A percentile compares a stretch with the other conserved stretches of the same genome.
phyloP scores from a whole-genome alignment of 1,140 invertebrate genomes.

The Drosophila prosaltans region DNA sequence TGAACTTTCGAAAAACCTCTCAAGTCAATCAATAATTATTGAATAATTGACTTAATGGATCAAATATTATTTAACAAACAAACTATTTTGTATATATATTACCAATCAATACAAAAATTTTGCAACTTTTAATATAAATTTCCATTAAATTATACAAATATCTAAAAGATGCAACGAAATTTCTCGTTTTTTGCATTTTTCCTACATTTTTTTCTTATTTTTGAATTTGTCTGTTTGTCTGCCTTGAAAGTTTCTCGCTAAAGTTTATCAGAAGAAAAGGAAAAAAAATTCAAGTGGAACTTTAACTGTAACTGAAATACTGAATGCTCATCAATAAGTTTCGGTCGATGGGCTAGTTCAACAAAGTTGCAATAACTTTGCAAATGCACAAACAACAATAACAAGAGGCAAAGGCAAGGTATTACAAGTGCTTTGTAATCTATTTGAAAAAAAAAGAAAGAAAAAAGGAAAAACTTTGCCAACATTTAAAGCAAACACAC shows the following conservation, averaged over 20 bases:
- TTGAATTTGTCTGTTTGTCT: conserved; percentile 1
- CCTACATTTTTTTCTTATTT: neutral
- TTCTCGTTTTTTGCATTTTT: neutral
- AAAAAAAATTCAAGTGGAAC: conserved; percentile 15
- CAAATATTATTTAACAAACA: too few species aligned
- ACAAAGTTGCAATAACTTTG: conserved; percentile 76
- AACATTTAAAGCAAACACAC: conserved; percentile 39
- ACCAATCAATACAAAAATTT: too few species aligned
- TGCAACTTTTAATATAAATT: neutral
- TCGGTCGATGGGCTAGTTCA: conserved; percentile 48
- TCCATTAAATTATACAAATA: neutral
- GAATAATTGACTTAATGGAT: neutral
- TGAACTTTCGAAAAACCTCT: neutral
- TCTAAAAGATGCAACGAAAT: conserved; percentile 27
- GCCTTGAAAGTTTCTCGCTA: conserved; percentile 23
- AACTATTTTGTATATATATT: too few species aligned
- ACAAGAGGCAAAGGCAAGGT: conserved; percentile 49
- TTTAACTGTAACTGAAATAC: conserved; percentile 19
- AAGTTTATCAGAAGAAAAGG: conserved; percentile 9
- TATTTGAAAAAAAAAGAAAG: conserved; percentile 53
- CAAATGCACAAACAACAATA: conserved; percentile 37
- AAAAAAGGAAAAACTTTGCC: conserved; percentile 34
- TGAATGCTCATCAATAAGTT: conserved; percentile 62
- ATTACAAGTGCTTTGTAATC: conserved; percentile 75
- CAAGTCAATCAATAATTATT: neutral